Base-by-base conservation (phyloP, 2,113 vertebrate species). In the Clarias macrocephalus region DNA sequence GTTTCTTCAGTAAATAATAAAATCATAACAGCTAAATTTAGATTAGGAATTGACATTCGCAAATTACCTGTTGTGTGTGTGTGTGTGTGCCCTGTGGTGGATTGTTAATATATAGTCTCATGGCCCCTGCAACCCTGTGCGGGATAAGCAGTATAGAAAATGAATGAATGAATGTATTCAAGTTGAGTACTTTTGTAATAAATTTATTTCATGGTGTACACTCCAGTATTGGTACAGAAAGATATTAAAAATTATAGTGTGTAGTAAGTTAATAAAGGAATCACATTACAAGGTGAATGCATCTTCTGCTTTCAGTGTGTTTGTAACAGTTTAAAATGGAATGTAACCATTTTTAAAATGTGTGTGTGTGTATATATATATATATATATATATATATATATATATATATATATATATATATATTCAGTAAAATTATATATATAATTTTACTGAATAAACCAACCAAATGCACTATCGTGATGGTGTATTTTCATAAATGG, bases 401-500 rank as follows among this genome's bases (percentile, higher is more conserved):
- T n/a, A n/a, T n/a, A n/a, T n/a, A n/a, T n/a, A n/a, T n/a, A n/a
- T n/a, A n/a, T n/a, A n/a, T n/a, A n/a, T n/a, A n/a, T n/a, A n/a
- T n/a, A n/a, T n/a, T n/a, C n/a, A n/a, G n/a, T n/a, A n/a, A n/a
- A n/a, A n/a, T n/a, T n/a, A n/a, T n/a, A n/a, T n/a, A n/a, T n/a
- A n/a, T n/a, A n/a, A n/a, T n/a, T n/a, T n/a, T n/a, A n/a, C n/a
- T n/a, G n/a, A n/a, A n/a, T n/a, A 80, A 57, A 42, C 25, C 52
- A 16, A 72, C 11, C 8, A 48, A 86, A 28, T 68, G 70, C 70
- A 68, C 54, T 59, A 4, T 60, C 33, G 15, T 48, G 56, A 23
- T 25, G 1, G 66, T 81, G 28, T 62, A 85, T 56, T 89, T 56
- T 65, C 60, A 85, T 54, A 62, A 65, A 62, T 56, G 62, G 70